These are phyloP conservation scores for Cydia strobilella DNA, from an alignment of 1,140 invertebrate genomes.

Conservation along the genomic window DNA sequence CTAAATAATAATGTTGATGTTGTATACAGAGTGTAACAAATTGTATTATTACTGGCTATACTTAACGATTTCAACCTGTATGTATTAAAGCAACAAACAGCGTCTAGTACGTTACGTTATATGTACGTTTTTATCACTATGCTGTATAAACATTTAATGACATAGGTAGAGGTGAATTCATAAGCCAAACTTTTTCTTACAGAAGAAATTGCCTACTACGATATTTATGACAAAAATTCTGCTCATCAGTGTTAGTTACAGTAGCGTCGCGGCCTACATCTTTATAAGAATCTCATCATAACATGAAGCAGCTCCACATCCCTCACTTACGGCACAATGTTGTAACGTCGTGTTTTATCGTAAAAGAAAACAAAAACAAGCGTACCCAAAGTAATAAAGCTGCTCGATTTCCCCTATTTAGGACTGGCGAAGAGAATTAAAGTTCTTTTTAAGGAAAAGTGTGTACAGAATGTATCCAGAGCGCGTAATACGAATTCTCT, in stretches of 20 bases:
- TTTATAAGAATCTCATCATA: conserved; percentile 47
- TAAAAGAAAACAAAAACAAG: conserved; percentile 70
- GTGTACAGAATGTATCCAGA: conserved; percentile 68
- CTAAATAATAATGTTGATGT: no score
- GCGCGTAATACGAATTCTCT: conserved; percentile 69
- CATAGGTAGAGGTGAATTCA: background rate
- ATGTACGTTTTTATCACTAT: no score
- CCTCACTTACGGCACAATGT: conserved; percentile 56
- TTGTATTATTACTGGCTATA: no score
- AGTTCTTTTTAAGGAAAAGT: conserved; percentile 72
- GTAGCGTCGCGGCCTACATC: conserved; percentile 35
- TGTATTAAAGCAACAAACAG: no score
- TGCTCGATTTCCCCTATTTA: conserved; percentile 70
- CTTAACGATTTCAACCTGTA: no score
- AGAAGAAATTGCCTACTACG: conserved; percentile 35
- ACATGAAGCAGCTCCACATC: conserved; percentile 45
- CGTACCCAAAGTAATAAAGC: conserved; percentile 67
- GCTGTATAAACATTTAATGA: background rate
- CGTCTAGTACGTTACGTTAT: no score
- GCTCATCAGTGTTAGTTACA: conserved; percentile 33
- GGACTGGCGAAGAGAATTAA: conserved; percentile 66
- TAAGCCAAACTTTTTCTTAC: background rate
- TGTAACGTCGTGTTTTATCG: conserved; percentile 65
- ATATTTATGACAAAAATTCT: conserved; percentile 36
- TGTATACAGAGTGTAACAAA: no score